phyloP scores from a whole-genome alignment of 2,797 vertebrate genomes.

The Darevskia mixta region DNA sequence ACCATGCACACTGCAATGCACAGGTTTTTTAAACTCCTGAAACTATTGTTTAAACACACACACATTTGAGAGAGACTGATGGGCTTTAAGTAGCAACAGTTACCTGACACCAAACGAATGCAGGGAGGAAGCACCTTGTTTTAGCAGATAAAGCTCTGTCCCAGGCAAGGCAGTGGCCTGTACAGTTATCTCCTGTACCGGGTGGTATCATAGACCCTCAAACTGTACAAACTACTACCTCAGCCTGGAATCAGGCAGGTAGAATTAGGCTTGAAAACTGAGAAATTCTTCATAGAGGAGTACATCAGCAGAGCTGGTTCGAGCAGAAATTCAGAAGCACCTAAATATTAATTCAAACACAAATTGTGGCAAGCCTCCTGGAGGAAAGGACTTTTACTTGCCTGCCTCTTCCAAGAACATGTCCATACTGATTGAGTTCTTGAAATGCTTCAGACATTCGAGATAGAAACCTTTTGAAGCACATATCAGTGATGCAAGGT shows the following conservation, averaged over 20 bases:
- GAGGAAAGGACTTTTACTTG: slow-evolving; percentile 32
- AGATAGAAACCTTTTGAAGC: neutral
- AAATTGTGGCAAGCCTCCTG: slow-evolving; percentile 55
- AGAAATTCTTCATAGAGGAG: slow-evolving; percentile 71
- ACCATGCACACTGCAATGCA: neutral
- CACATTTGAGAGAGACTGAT: neutral
- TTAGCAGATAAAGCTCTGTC: slow-evolving; percentile 81
- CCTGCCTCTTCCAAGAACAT: neutral
- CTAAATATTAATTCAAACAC: slow-evolving; percentile 25
- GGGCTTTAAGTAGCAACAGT: slow-evolving; percentile 31
- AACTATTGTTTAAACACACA: neutral
- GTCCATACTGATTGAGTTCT: neutral
- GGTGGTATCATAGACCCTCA: slow-evolving; percentile 99
- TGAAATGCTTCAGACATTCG: neutral
- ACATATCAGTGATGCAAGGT: neutral
- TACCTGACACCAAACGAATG: slow-evolving; percentile 74
- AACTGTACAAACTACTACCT: slow-evolving; percentile 99
- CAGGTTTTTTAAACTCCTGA: neutral
- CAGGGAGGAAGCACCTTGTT: slow-evolving; percentile 43
- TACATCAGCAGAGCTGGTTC: neutral
- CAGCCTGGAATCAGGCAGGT: slow-evolving; percentile 91
- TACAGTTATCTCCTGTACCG: slow-evolving; percentile 99
- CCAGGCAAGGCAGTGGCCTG: slow-evolving; percentile 99
- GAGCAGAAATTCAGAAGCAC: slow-evolving; percentile 28
- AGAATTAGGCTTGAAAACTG: slow-evolving; percentile 45